Evolutionary conservation across 2,113 vertebrate species (phyloP), one percentile per base, ranked within the genome.

Genomic region (Syngnathus floridae): DNA sequence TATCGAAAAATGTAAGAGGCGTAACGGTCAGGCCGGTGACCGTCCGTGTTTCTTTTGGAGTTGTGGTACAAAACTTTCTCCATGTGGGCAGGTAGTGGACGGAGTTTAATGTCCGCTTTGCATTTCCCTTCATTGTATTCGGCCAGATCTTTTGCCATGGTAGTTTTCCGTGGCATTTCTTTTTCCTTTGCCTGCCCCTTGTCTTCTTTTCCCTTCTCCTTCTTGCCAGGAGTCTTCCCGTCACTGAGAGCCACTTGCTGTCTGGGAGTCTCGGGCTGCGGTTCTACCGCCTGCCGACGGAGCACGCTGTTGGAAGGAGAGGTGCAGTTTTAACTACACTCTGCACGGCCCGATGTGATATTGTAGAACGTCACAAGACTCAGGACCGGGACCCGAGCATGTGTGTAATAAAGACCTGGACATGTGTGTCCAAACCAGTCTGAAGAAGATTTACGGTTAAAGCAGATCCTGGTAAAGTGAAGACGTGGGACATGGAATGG

Each of bases 281-380:
- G 76, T 80, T 71, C 84, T 78, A 83, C 79, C 67, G 79, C 67
- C 82, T 88, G 82, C 69, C 79, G 75, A 74, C 71, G 83, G 75
- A 82, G 79, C 76, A 83, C 82, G 81, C 88, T 89, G 88, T 89
- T 87, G 88, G 79, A 73, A 88, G 86, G 85, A 89, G 86, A 88
- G 76, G 85, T 86, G 88, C 86, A 82, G 85, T 85, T 89, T 79
- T 87, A 86, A 87, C 88, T 87, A 87, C 86, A 88, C 84, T 84
- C 83, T 84, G 79, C 81, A 84, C 80, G 80, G 76, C 77, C 73
- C 76, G 77, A 69, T 74, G 83, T 84, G 82, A 86, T 73, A 84
- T 86, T 88, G 84, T 86, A 87, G 84, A 89, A 87, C 84, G 85
- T 89, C 84, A 89, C 88, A 86, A 88, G 86, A 89, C 85, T 85